Conservation (phyloP, 1,140 invertebrate genomes). For the Drosophila sp. region DNA sequence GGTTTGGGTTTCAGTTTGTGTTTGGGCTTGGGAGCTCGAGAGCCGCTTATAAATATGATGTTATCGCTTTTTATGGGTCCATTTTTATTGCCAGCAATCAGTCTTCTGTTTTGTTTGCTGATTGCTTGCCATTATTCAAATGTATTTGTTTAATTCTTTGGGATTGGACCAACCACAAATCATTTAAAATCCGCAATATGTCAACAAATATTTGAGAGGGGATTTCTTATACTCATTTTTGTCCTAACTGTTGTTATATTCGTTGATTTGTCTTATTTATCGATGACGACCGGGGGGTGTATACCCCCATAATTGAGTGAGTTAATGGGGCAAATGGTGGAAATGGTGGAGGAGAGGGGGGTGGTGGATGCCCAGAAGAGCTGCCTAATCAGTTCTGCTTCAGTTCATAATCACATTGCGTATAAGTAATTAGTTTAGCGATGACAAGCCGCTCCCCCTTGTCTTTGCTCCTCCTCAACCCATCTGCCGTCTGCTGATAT, state of each 20-base stretch:
- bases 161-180: constrained; percentile 68
- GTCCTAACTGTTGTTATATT: not conserved
- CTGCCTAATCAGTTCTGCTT: constrained; percentile 54
- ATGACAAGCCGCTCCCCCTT: constrained; percentile 31
- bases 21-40: not conserved
- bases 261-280: constrained; percentile 50
- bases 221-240: constrained; percentile 8
- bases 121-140: constrained; percentile 79
- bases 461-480: constrained; percentile 55
- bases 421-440: constrained; percentile 72
- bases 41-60: constrained; percentile 77
- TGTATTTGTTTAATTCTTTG: constrained; percentile 79
- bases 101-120: constrained; percentile 79
- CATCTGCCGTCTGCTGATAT: constrained; percentile 43
- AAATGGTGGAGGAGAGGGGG: not conserved
- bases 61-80: constrained; percentile 81
- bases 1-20: constrained; percentile 42
- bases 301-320: constrained; percentile 28
- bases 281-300: constrained; percentile 16
- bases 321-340: constrained; percentile 3
- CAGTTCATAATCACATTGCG: constrained; percentile 72
- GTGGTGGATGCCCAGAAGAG: not conserved
- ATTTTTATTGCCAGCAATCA: constrained; percentile 79
- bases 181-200: constrained; percentile 81
- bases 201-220: constrained; percentile 72